phyloP scores from a whole-genome alignment of 2,797 vertebrate genomes.

The Sebastes nivosus region DNA sequence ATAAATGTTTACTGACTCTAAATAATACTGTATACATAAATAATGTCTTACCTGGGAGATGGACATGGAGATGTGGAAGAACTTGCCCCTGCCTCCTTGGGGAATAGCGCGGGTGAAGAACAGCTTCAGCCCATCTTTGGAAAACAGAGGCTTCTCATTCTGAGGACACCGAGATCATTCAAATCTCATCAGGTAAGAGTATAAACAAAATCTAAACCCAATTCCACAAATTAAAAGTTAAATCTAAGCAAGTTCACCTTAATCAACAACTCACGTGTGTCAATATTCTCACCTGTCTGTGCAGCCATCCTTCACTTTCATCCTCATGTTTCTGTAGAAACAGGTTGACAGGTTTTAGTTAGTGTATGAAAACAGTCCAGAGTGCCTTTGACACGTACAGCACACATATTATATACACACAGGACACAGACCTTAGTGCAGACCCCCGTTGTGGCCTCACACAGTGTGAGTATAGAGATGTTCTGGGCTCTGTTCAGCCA shows the following conservation, averaged over 20 bases:
- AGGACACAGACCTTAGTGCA: constrained; percentile 89
- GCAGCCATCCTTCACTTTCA: constrained; percentile 93
- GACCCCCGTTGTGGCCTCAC: constrained; percentile 94
- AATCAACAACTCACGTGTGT: not conserved
- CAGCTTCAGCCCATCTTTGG: constrained; percentile 90
- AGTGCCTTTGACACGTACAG: not conserved
- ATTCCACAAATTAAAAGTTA: not conserved
- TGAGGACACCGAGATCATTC: constrained; percentile 57
- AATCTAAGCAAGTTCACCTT: not conserved
- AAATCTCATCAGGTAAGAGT: not conserved
- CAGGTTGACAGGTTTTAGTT: not conserved
- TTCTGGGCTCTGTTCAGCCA: constrained; percentile 99
- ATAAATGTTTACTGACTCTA: not conserved
- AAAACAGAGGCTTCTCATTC: constrained; percentile 94
- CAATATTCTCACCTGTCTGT: constrained; percentile 88
- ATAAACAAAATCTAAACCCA: not conserved
- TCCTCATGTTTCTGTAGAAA: constrained; percentile 94
- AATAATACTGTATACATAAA: not conserved
- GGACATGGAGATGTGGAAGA: constrained; percentile 95
- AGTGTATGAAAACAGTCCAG: not conserved
- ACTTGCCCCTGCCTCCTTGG: constrained; percentile 92
- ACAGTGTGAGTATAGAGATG: constrained; percentile 94
- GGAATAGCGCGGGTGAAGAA: constrained; percentile 95
- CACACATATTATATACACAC: not conserved
- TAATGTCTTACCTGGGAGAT: constrained; percentile 86